Percentiles rank a stretch among this genome's conserved stretches.
These are phyloP conservation scores for Xanthorhoe designata DNA, from an alignment of 2,888 invertebrate species.

Conservation along the genomic window DNA sequence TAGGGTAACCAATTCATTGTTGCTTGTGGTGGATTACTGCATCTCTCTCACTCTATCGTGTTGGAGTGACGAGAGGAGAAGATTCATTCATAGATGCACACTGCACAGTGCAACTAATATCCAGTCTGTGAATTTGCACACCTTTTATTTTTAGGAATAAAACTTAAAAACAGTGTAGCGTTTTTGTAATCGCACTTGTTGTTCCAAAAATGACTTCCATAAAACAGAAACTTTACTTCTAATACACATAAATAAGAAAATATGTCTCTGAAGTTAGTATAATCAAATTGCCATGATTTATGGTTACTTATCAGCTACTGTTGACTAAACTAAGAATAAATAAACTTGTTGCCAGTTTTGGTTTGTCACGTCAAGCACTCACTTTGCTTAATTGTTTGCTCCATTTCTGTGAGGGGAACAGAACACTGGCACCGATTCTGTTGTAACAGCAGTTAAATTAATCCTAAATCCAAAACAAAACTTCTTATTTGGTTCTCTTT, in stretches of 20 bases:
- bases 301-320: neutral
- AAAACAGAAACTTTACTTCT: no score
- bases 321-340: conserved; percentile 1
- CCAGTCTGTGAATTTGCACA: neutral
- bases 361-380: neutral
- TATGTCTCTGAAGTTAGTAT: no score
- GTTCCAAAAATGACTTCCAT: no score
- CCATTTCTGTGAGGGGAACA: conserved; percentile 8
- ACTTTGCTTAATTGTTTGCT: conserved; percentile 5
- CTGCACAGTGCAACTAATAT: neutral
- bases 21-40: conserved; percentile 15
- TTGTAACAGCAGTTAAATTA: no score
- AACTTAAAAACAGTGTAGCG: no score
- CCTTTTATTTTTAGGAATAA: no score
- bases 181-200: no score
- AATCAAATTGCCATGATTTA: no score
- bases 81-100: conserved; percentile 23
- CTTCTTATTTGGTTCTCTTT: no score
- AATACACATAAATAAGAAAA: no score
- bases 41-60: conserved; percentile 22
- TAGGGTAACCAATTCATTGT: conserved; percentile 3
- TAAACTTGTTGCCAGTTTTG: conserved; percentile 10
- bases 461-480: no score
- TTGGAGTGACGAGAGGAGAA: conserved; percentile 7
- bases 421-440: no score